Evolutionary conservation across 2,113 vertebrate genomes (phyloP).

Genomic region (Heterocephalus glaber): DNA sequence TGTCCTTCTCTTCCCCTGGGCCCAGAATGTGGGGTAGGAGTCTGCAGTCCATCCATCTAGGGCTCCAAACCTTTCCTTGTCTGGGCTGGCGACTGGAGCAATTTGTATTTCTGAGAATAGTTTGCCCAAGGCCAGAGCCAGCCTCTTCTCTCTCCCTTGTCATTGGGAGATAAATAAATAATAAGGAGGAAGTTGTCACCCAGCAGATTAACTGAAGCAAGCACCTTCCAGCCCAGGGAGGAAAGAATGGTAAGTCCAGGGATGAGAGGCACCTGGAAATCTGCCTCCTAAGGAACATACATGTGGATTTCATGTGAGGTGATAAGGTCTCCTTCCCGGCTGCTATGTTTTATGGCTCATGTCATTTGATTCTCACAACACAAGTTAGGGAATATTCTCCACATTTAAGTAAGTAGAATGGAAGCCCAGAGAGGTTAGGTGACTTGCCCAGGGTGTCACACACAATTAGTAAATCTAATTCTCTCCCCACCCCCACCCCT

Average conservation of each 20-base stretch:
- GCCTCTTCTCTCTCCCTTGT: background rate
- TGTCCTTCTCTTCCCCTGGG: background rate
- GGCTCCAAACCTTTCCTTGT: constrained; percentile 67
- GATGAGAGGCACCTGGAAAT: background rate
- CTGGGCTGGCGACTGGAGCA: constrained; percentile 34
- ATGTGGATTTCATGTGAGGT: background rate
- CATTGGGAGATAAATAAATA: constrained; percentile 59
- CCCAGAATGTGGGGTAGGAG: constrained; percentile 9
- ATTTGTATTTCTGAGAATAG: constrained; percentile 57
- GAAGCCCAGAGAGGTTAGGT: background rate
- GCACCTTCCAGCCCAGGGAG: background rate
- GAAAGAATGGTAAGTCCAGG: background rate
- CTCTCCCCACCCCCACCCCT: background rate
- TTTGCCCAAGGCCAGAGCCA: background rate
- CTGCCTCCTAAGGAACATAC: too few relatives aligned
- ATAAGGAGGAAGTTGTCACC: background rate
- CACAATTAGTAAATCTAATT: background rate
- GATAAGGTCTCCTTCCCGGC: background rate
- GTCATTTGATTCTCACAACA: background rate
- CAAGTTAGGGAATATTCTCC: background rate
- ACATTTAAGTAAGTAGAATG: background rate
- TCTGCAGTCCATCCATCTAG: constrained; percentile 46
- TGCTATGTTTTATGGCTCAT: background rate
- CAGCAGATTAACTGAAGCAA: background rate
- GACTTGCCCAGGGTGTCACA: background rate